phyloP scores from a whole-genome alignment of 2,113 vertebrate species.

The Amblyornis subalaris region DNA sequence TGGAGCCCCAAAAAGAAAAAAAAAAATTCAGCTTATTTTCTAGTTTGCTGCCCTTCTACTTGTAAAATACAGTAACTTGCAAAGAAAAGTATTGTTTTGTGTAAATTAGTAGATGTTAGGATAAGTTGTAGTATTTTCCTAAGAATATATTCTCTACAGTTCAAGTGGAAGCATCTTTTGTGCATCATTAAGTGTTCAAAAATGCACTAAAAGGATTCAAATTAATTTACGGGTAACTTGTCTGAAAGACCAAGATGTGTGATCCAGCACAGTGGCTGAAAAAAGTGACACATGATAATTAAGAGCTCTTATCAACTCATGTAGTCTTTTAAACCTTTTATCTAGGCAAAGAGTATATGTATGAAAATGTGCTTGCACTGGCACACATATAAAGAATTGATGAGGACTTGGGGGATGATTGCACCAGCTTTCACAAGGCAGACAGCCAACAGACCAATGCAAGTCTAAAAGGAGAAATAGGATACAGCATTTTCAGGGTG shows the following conservation, averaged over 20 bases:
- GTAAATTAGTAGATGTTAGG: not conserved
- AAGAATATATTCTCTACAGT: not conserved
- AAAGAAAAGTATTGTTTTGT: not conserved
- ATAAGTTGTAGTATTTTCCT: not conserved
- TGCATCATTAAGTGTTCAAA: not conserved
- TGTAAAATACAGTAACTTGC: not conserved
- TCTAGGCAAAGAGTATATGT: not conserved
- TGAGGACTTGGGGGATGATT: not conserved
- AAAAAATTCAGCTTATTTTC: not conserved
- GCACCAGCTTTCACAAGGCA: not conserved
- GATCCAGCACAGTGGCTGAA: not conserved
- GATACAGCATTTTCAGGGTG: not conserved
- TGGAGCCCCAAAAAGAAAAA: not conserved
- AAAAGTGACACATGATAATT: not conserved
- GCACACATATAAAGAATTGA: not conserved
- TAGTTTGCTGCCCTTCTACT: not conserved
- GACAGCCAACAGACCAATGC: not conserved
- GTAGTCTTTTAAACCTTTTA: not conserved
- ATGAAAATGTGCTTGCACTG: not conserved
- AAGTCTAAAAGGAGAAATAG: not conserved
- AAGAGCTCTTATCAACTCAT: not conserved
- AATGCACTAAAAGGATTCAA: not conserved
- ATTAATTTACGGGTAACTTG: not conserved
- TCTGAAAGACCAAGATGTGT: not conserved
- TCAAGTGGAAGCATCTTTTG: not conserved